Percentiles rank a stretch among this genome's conserved stretches.
phyloP scores from a whole-genome alignment of 2,888 invertebrate species.

The Drosophila greeni region DNA sequence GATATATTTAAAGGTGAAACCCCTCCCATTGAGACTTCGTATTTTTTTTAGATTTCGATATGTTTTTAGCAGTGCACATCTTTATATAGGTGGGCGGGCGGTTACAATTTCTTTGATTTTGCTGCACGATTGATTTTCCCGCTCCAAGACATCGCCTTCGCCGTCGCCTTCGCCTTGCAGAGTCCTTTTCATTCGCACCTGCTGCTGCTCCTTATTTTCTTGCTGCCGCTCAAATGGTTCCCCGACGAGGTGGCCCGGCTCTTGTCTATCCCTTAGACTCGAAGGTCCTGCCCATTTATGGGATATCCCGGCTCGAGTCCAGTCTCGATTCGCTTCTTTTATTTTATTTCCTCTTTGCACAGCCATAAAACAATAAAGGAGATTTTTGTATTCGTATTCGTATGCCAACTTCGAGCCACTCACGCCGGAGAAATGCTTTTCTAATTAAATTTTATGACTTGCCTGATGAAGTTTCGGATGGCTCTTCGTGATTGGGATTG shows the following conservation, averaged over 20 bases:
- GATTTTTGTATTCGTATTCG: slow-evolving; percentile 51
- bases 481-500: slow-evolving; percentile 46
- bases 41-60: background rate
- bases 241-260: slow-evolving; percentile 41
- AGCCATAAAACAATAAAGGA: slow-evolving; percentile 67
- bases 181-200: slow-evolving; percentile 45
- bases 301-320: slow-evolving; percentile 28
- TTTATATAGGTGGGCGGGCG: slow-evolving; percentile 13
- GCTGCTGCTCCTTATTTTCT: slow-evolving; percentile 19
- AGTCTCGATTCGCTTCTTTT: slow-evolving; percentile 31
- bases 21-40: too few relatives aligned
- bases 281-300: slow-evolving; percentile 45
- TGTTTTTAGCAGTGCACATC: slow-evolving; percentile 6
- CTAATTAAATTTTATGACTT: slow-evolving; percentile 70
- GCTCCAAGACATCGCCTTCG: slow-evolving; percentile 33
- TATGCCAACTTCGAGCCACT: slow-evolving; percentile 54
- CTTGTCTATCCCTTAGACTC: slow-evolving; percentile 27
- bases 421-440: slow-evolving; percentile 56
- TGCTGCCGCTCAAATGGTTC: slow-evolving; percentile 48
- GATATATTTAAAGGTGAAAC: background rate
- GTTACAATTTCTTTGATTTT: slow-evolving; percentile 57
- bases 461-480: slow-evolving; percentile 51
- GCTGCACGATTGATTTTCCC: slow-evolving; percentile 65
- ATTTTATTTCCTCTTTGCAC: slow-evolving; percentile 31
- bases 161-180: slow-evolving; percentile 10